phyloP scores from a whole-genome alignment of 2,888 invertebrate genomes.

The Eupeodes luniger region DNA sequence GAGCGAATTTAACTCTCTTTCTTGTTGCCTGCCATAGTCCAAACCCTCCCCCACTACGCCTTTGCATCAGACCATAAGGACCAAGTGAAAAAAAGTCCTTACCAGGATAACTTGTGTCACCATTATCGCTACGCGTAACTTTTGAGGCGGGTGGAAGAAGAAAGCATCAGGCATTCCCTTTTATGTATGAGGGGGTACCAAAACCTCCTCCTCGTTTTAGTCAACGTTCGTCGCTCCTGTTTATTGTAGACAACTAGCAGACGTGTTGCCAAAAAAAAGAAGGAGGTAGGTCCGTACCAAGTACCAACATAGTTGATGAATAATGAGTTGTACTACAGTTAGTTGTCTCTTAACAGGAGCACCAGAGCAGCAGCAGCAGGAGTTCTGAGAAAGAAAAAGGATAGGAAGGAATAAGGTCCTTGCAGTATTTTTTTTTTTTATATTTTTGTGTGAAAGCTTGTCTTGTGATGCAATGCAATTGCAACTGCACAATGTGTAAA shows the following conservation, averaged over 20 bases:
- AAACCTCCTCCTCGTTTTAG: slow-evolving; percentile 45
- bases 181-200: slow-evolving; percentile 20
- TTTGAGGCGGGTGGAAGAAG: slow-evolving; percentile 39
- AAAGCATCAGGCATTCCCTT: slow-evolving; percentile 50
- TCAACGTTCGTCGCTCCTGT: slow-evolving; percentile 52
- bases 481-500: slow-evolving; percentile 73
- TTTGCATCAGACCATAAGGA: not conserved
- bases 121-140: slow-evolving; percentile 73
- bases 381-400: not conserved
- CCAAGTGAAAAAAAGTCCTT: not conserved
- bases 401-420: slow-evolving; percentile 36
- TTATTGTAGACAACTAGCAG: slow-evolving; percentile 70
- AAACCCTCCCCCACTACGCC: not conserved
- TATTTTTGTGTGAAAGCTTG: slow-evolving; percentile 31
- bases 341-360: slow-evolving; percentile 61
- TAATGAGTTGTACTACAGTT: slow-evolving; percentile 74
- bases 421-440: slow-evolving; percentile 35
- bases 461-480: slow-evolving; percentile 63
- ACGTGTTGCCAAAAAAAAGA: slow-evolving; percentile 61
- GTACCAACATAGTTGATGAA: slow-evolving; percentile 67
- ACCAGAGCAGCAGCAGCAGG: slow-evolving; percentile 25
- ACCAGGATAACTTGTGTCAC: slow-evolving; percentile 74
- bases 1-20: slow-evolving; percentile 44
- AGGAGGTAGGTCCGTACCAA: not conserved
- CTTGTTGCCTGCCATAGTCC: not conserved